Percentiles rank a stretch among this genome's conserved stretches.
Conservation (phyloP, 30 jellyfish, hydroid and myxozoan species). For the Catostylus mosaicus region DNA sequence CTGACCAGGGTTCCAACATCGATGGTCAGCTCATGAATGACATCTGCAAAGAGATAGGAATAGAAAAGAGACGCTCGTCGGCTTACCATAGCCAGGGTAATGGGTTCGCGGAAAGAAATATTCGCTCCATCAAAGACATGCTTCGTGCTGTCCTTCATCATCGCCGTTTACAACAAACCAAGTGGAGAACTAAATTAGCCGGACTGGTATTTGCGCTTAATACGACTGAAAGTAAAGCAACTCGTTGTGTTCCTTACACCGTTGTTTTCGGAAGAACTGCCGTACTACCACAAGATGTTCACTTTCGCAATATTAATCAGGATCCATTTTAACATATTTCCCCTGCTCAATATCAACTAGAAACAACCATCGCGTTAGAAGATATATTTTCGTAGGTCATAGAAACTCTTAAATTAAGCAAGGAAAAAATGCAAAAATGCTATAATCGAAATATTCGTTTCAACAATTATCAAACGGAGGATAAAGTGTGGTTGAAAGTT, state of each 20-base stretch:
- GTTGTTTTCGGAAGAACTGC: conserved; percentile 59
- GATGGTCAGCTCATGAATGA: conserved; percentile 53
- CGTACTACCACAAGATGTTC: conserved; percentile 48
- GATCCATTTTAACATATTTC: conserved; percentile 5
- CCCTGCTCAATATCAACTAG: conserved; percentile 19
- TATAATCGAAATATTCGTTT: conserved; percentile 62
- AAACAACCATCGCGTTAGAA: not conserved
- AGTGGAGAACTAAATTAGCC: conserved; percentile 39
- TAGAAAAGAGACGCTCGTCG: conserved; percentile 63
- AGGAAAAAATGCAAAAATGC: conserved; percentile 40
- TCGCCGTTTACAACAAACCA: conserved; percentile 35
- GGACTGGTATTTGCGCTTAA: conserved; percentile 56
- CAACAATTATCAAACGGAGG: conserved; percentile 30
- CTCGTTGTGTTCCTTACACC: conserved; percentile 43
- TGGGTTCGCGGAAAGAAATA: conserved; percentile 63
- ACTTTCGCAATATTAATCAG: conserved; percentile 10
- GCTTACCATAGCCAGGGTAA: conserved; percentile 73
- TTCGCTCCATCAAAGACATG: conserved; percentile 64
- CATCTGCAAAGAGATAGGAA: conserved; percentile 39
- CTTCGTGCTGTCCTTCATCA: conserved; percentile 50
- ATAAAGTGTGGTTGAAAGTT: conserved; percentile 56
- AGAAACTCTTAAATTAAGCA: conserved; percentile 8
- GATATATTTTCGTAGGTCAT: conserved; percentile 27
- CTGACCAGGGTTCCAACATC: conserved; percentile 70
- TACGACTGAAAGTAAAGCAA: conserved; percentile 55